Evolutionary conservation across 2,888 invertebrate species (phyloP).

Genomic region (Arge pagana): DNA sequence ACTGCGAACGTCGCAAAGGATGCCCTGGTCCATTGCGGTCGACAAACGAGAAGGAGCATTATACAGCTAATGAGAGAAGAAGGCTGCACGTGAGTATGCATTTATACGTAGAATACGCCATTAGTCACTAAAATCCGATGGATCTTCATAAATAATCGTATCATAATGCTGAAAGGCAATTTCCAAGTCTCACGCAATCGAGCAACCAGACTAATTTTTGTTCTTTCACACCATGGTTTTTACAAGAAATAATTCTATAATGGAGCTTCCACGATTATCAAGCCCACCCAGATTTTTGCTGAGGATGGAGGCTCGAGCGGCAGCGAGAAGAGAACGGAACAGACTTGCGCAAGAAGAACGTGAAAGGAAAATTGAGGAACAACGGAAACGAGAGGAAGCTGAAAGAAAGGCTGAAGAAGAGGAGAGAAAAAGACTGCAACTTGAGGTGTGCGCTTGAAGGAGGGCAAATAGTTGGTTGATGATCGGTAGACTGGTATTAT

Average conservation of each 20-base stretch:
- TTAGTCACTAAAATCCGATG: too few relatives aligned
- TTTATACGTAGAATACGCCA: not conserved
- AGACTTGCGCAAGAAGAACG: constrained; percentile 52
- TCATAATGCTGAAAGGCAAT: too few relatives aligned
- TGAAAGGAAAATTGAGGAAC: constrained; percentile 56
- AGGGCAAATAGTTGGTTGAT: not conserved
- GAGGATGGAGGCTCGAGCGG: constrained; percentile 74
- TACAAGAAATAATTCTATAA: constrained; percentile 38
- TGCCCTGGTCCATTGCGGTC: constrained; percentile 60
- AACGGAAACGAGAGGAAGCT: constrained; percentile 50
- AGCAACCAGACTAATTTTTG: constrained; percentile 6
- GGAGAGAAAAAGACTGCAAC: constrained; percentile 53
- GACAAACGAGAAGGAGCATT: constrained; percentile 42
- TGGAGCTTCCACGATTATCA: constrained; percentile 34
- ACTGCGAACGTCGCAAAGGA: constrained; percentile 64
- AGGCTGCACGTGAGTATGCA: constrained; percentile 41
- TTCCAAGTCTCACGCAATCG: not conserved
- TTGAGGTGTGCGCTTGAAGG: constrained; percentile 48
- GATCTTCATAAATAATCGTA: too few relatives aligned
- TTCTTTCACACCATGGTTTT: constrained; percentile 56
- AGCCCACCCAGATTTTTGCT: constrained; percentile 68
- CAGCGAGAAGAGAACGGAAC: constrained; percentile 63
- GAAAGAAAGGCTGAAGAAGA: constrained; percentile 55
- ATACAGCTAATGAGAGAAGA: constrained; percentile 47
- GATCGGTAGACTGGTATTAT: constrained; percentile 2